Base-by-base conservation (phyloP, 2,113 vertebrate species). In the Ia io region DNA sequence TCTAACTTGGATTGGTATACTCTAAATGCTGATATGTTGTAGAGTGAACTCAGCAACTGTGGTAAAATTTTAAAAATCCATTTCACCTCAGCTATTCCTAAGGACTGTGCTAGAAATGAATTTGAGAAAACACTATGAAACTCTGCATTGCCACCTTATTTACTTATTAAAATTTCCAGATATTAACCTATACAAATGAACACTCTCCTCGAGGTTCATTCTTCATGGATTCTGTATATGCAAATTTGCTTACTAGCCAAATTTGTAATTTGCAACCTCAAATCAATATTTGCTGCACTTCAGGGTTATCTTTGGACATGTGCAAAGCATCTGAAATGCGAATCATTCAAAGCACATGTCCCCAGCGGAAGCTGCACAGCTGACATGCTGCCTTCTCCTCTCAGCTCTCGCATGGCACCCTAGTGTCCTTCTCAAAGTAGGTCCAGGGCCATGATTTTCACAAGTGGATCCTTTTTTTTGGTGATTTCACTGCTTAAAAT, bases 361-460 rank as follows among this genome's bases (percentile, higher is more conserved):
- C 22, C 12, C 4, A 5, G 1, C 1, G 56, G 56, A 91, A 9
- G 32, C 32, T 30, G 23, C 30, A 30, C 35, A 49, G 18, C 3
- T 18, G 37, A 30, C 11, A 2, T 9, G n/a, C 18, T 2, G 2
- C 40, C 47, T 67, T 83, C 63, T 13, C 42, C 2, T n/a, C 37
- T 28, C 32, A 4, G 12, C 10, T 23, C 32, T 51, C 69, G 65
- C 16, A 12, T n/a, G 2, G 4, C 25, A 30, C 32, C 25, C 22
- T 2, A 10, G 9, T 0, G 1, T n/a, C n/a, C 10, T 28, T n/a
- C 74, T 25, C 25, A 2, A 3, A 20, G 3, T 9, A 2, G 44
- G 25, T 1, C 32, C 5, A 40, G 23, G 40, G 6, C 23, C 35
- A 20, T 5, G 11, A 3, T 61, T 28, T 53, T 17, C 47, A 59